Conservation (phyloP, 92 coral and sea anemone genomes). For the Phenganax marumi region DNA sequence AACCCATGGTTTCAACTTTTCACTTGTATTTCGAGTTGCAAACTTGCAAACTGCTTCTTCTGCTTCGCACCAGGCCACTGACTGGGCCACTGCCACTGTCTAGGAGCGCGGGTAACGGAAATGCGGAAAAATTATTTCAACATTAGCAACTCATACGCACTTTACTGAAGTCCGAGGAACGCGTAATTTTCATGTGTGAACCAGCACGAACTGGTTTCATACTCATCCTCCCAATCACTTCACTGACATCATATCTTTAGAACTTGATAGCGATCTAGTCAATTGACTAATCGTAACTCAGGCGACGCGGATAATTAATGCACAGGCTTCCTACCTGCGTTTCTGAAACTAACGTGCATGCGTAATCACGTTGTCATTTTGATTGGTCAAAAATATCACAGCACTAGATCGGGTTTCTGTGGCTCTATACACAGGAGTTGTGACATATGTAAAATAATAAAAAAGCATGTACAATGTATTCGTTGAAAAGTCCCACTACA, state of each 20-base stretch:
- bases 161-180: no score
- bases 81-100: background rate
- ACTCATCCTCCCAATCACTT: no score
- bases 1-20: constrained; percentile 60
- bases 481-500: background rate
- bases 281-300: background rate
- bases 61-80: no score
- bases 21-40: background rate
- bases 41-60: background rate
- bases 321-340: background rate
- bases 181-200: no score
- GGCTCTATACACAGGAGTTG: background rate
- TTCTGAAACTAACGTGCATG: background rate
- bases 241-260: no score
- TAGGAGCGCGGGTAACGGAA: no score
- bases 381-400: no score
- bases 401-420: background rate
- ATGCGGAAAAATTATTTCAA: no score
- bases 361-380: no score
- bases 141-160: no score
- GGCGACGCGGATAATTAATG: background rate
- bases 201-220: no score
- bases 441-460: background rate
- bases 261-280: no score
- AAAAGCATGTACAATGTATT: background rate